These are phyloP conservation scores for Zaprionus ghesquierei DNA, from an alignment of 1,140 invertebrate genomes.

Conservation along the genomic window DNA sequence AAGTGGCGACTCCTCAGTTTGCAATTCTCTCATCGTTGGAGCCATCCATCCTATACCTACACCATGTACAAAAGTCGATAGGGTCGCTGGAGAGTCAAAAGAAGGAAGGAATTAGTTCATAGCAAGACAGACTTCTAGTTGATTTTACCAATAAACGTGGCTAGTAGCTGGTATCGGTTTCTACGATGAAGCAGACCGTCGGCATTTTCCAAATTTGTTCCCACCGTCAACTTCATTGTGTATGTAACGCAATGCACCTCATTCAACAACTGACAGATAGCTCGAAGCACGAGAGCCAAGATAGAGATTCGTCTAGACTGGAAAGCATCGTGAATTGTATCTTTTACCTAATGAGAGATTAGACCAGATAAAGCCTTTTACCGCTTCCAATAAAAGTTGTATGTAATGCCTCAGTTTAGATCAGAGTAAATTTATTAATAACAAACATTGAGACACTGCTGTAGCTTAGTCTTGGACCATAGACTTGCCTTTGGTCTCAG, in stretches of 20 bases:
- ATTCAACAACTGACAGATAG: conserved; percentile 2
- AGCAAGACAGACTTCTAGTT: background rate
- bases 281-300: background rate
- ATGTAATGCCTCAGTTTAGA: background rate
- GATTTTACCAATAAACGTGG: conserved; percentile 54
- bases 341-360: conserved; percentile 17
- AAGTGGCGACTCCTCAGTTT: conserved; percentile 70
- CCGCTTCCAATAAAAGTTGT: conserved; percentile 18
- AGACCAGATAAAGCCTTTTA: conserved; percentile 13
- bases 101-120: background rate
- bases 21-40: conserved; percentile 76
- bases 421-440: conserved; percentile 7
- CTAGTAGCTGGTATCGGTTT: conserved; percentile 58
- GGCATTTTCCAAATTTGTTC: conserved; percentile 34
- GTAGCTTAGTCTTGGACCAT: conserved; percentile 7
- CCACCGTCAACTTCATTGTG: conserved; percentile 49
- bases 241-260: background rate
- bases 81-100: conserved; percentile 64
- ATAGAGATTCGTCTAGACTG: background rate
- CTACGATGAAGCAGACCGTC: conserved; percentile 53
- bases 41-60: conserved; percentile 82
- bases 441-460: background rate
- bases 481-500: conserved; percentile 86
- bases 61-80: conserved; percentile 82
- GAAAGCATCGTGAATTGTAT: background rate